Evolutionary conservation across 2,888 invertebrate genomes (phyloP), one percentile per base, ranked within the genome.

Genomic region (Dryadula phaetusa): DNA sequence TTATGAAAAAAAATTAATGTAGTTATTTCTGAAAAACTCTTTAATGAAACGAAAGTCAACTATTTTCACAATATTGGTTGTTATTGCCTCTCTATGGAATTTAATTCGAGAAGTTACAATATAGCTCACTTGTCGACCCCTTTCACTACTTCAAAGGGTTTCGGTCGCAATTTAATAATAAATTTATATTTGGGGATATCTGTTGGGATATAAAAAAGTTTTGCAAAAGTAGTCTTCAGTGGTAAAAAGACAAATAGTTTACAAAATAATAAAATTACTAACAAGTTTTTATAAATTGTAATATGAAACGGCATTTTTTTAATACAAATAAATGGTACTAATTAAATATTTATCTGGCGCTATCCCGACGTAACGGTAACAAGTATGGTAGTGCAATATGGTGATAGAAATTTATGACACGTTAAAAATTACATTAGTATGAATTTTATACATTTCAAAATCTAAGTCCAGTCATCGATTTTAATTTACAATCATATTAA

Each of bases 61-160:
- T 70, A 72, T 71, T 74, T 62, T 62, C 58, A 53, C 70, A 67
- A 70, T 73, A 74, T 74, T 69, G 73, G 69, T 69, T 68, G 66
- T 74, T 72, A 67, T 76, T 70, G 73, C 77, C 82, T 77, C 74
- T 69, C 76, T 77, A 75, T 76, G 84, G 85, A 86, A 86, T 86
- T 86, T 87, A 82, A 86, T 87, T 84, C 81, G 76, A 77, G 77
- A 82, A 85, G 82, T 85, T 85, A 84, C 85, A 83, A 84, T 85
- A 79, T 81, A 80, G 72, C 67, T 70, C 67, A 81, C 77, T 79
- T 80, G 83, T 77, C 81, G 79, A 84, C 85, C 86, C 85, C 86
- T 84, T 82, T 79, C 74, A 75, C 76, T 77, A 85, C 85, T 84
- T 86, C 85, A 87, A 86, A 87, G 84, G 82, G 80, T 76, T 76